Percentiles rank a stretch among this genome's conserved stretches.
Evolutionary conservation across 2,797 vertebrate species (phyloP).

Genomic region (Cacajao melanocephalus): DNA sequence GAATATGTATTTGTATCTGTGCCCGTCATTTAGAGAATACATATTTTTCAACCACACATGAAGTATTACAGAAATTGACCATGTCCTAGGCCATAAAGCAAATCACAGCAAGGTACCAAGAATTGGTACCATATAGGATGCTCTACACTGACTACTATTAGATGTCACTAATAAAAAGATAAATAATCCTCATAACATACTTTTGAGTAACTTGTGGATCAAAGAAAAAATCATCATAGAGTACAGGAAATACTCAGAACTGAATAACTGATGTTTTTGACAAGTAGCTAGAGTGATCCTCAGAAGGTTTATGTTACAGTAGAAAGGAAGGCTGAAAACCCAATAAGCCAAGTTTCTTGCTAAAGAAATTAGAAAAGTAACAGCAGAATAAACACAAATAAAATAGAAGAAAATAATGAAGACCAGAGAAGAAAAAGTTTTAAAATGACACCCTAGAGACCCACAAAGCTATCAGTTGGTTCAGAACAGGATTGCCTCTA

Average conservation of each 20-base stretch:
- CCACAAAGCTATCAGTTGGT: not conserved
- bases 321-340: not conserved
- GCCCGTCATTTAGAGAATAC: not conserved
- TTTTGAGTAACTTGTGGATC: not conserved
- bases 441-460: not conserved
- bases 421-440: not conserved
- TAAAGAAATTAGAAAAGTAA: not conserved
- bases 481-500: not conserved
- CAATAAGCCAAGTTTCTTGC: not conserved
- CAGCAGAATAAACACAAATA: not conserved
- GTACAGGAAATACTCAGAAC: not conserved
- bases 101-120: not conserved
- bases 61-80: not conserved
- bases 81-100: not conserved
- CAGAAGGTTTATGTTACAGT: not conserved
- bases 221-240: not conserved
- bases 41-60: not conserved
- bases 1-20: not conserved
- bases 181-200: not conserved
- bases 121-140: not conserved
- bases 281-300: not conserved
- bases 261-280: not conserved
- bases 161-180: not conserved
- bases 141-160: not conserved
- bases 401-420: not conserved